Conservation (phyloP, 2,113 vertebrate species). For the Agelaius phoeniceus region DNA sequence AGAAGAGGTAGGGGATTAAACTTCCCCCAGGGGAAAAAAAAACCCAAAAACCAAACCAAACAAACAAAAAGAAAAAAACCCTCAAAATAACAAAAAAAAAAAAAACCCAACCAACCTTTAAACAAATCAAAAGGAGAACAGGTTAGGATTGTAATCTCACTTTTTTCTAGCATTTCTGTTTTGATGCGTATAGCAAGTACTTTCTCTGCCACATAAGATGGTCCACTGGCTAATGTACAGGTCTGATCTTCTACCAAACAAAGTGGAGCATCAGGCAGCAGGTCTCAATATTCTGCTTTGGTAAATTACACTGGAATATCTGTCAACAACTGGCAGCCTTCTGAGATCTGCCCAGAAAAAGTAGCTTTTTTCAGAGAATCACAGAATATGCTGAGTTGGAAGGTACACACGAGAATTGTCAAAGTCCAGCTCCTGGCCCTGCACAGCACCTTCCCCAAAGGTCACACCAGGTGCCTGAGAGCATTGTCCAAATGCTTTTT, state of each 20-base stretch:
- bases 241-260: background rate
- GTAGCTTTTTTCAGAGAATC: background rate
- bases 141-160: background rate
- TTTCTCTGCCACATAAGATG: background rate
- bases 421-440: background rate
- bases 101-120: background rate
- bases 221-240: background rate
- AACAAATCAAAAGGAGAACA: background rate
- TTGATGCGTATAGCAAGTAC: rapidly evolving
- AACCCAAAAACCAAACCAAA: background rate
- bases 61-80: background rate
- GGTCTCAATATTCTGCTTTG: background rate
- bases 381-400: background rate
- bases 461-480: background rate
- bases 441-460: background rate
- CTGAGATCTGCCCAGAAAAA: background rate
- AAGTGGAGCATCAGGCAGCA: background rate
- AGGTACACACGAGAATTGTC: background rate
- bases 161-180: background rate
- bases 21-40: background rate
- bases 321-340: background rate
- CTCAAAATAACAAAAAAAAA: background rate
- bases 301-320: background rate
- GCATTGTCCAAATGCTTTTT: background rate
- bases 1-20: background rate